A percentile compares a stretch with the other conserved stretches of the same genome.
These are phyloP conservation scores for Adoxophyes honmai DNA, from an alignment of 1,140 invertebrate species.

Conservation along the genomic window DNA sequence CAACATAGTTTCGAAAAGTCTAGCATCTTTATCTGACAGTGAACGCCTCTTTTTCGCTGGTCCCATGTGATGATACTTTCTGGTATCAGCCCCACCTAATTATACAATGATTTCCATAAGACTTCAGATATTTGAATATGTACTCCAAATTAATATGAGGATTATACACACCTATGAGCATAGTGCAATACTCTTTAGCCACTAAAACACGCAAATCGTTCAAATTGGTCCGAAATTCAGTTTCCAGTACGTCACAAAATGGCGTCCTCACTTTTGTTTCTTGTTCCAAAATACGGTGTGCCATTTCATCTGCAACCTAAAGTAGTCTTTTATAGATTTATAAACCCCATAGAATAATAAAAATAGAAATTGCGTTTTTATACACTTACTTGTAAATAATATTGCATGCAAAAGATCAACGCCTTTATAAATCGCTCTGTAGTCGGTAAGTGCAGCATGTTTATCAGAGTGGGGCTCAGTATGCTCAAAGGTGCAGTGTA, in stretches of 20 bases:
- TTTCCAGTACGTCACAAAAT: conserved; percentile 75
- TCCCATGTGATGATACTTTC: conserved; percentile 79
- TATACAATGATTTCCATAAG: neutral
- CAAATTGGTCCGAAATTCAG: conserved; percentile 77
- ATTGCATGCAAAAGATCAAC: conserved; percentile 80
- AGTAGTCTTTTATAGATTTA: conserved; percentile 11
- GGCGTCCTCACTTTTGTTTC: conserved; percentile 78
- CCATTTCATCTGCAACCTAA: conserved; percentile 78
- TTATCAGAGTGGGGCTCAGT: conserved; percentile 78
- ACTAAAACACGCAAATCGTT: conserved; percentile 78
- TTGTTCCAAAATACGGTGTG: conserved; percentile 73
- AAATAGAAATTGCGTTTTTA: neutral
- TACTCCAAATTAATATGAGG: too few relatives aligned
- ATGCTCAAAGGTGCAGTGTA: conserved; percentile 76
- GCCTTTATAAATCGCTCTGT: conserved; percentile 80
- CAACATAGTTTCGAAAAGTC: conserved; percentile 78
- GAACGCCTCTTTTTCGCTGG: conserved; percentile 74
- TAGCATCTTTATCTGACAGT: conserved; percentile 79
- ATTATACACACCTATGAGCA: conserved; percentile 71
- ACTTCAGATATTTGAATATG: too few relatives aligned
- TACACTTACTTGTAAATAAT: conserved; percentile 77
- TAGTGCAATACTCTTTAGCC: conserved; percentile 78
- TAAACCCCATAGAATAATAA: neutral
- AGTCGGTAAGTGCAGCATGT: conserved; percentile 77
- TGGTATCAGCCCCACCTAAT: conserved; percentile 61